Evolutionary conservation across 2,888 invertebrate species (phyloP), one percentile per base, ranked within the genome.

Genomic region (Belgica antarctica): DNA sequence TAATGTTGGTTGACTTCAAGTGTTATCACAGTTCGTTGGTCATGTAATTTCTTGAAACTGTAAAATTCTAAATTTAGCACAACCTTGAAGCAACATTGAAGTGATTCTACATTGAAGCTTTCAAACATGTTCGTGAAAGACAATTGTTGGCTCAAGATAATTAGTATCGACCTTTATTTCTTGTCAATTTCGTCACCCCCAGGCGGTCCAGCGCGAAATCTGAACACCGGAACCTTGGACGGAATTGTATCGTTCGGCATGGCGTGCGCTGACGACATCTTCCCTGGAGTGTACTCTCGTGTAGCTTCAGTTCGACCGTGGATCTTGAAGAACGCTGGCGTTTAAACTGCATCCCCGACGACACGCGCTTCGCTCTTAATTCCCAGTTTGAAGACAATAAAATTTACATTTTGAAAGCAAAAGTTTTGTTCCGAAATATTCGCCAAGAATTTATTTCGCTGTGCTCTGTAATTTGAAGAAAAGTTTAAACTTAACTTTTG

Each of bases 391-490:
- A 41, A 41, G 15, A 41, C 41, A 41, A 41, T 41, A 41, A 41
- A 41, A 41, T 41, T 41, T n/a, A 41, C 41, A 41, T 41, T 41
- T 41, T n/a, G 41, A 41, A 15, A 41, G 41, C 41, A 41, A 41
- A 41, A 41, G 41, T 41, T 41, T 5, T 15, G 31, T n/a, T n/a
- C n/a, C n/a, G n/a, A n/a, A n/a, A n/a, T n/a, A n/a, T n/a, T n/a
- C n/a, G n/a, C n/a, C n/a, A n/a, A n/a, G n/a, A n/a, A n/a, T n/a
- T n/a, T n/a, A n/a, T n/a, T n/a, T 31, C 31, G 5, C 10, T 10
- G 31, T 31, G 4, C 31, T 31, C n/a, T 52, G 52, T 52, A 52
- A 52, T 52, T 52, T 52, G 52, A 52, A 5, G 19, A 5, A 52
- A 52, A 52, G 5, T 31, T 31, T 12, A 31, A 31, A 31, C 34